Evolutionary conservation across 2,888 invertebrate species (phyloP).

Genomic region (Octonoba sinensis): DNA sequence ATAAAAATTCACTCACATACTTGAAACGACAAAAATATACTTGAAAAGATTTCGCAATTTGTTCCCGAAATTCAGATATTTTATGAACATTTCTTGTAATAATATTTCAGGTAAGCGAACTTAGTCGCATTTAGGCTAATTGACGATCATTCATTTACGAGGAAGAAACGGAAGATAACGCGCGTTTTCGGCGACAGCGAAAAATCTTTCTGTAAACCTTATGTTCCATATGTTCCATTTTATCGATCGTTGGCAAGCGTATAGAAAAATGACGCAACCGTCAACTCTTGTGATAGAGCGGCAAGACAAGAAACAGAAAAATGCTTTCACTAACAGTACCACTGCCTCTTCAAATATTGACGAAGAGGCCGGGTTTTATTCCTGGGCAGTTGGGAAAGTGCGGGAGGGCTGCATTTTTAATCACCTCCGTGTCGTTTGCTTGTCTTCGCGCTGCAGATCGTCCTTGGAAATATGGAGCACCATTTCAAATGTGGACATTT

Average conservation of each 20-base stretch:
- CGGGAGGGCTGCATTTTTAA: too few relatives aligned
- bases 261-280: too few relatives aligned
- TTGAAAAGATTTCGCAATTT: too few relatives aligned
- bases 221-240: not conserved
- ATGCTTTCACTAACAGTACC: conserved; percentile 15
- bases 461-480: not conserved
- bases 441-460: not conserved
- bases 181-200: too few relatives aligned
- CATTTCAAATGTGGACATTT: not conserved
- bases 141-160: not conserved
- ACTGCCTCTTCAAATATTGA: conserved; percentile 46
- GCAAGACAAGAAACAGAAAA: conserved; percentile 4
- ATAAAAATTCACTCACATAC: too few relatives aligned
- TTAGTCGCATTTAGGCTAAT: too few relatives aligned
- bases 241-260: conserved; percentile 17
- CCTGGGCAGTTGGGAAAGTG: too few relatives aligned
- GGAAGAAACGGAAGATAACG: too few relatives aligned
- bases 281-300: conserved; percentile 19
- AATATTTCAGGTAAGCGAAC: not conserved
- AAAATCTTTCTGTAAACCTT: not conserved
- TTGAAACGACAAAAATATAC: too few relatives aligned
- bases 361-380: conserved; percentile 4
- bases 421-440: conserved; percentile 1
- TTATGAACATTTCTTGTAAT: too few relatives aligned
- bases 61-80: too few relatives aligned